Evolutionary conservation across 2,797 vertebrate species (phyloP).

Genomic region (Triplophysa yarkandensis): DNA sequence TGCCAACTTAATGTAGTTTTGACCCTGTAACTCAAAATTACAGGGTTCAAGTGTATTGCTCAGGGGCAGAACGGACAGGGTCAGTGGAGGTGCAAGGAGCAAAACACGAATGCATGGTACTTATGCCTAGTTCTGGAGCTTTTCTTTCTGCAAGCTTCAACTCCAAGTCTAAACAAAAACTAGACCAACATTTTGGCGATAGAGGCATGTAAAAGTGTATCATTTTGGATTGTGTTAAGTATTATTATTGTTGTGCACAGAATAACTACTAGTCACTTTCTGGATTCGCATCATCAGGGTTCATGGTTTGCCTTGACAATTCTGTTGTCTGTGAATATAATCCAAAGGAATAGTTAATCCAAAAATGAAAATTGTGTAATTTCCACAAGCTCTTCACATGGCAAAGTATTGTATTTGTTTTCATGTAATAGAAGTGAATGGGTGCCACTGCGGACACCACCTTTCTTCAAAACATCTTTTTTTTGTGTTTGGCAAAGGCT

Average conservation of each 20-base stretch:
- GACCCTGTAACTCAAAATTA: not conserved
- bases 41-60: slow-evolving; percentile 7
- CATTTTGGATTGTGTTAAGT: not conserved
- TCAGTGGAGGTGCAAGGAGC: not conserved
- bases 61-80: not conserved
- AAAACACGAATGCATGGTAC: not conserved
- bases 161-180: slow-evolving; percentile 3
- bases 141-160: slow-evolving; percentile 2
- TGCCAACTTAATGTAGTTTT: not conserved
- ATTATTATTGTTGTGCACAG: not conserved
- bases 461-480: too few species aligned
- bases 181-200: not conserved
- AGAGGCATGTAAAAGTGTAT: not conserved
- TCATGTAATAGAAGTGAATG: too few species aligned
- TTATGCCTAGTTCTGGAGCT: not conserved
- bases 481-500: too few species aligned
- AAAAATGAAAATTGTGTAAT: too few species aligned
- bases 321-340: too few species aligned
- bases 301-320: too few species aligned
- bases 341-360: too few species aligned
- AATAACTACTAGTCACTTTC: too few species aligned
- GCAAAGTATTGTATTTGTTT: too few species aligned
- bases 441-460: too few species aligned
- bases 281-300: too few species aligned
- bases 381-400: too few species aligned